Percentiles rank a stretch among this genome's conserved stretches.
These are phyloP conservation scores for Tarsius wallacei DNA, from an alignment of 2,797 vertebrate genomes.

Conservation along the genomic window DNA sequence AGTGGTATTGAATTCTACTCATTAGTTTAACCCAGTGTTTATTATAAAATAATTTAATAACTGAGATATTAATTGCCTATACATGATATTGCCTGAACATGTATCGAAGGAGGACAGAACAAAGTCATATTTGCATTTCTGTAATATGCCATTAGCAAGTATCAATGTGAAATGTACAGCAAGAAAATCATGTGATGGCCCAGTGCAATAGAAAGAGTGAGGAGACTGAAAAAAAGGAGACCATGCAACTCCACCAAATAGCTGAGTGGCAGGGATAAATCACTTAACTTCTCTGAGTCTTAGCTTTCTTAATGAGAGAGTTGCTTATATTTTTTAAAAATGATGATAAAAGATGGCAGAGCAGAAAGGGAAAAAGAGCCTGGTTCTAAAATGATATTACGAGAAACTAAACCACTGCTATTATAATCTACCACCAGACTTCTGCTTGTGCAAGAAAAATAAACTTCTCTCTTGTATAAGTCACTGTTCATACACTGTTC, in stretches of 20 bases:
- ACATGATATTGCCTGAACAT: not conserved
- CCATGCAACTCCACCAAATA: not conserved
- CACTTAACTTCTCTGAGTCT: not conserved
- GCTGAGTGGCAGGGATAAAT: not conserved
- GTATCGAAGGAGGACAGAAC: not conserved
- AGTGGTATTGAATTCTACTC: not conserved
- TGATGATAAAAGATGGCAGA: slow-evolving; percentile 27
- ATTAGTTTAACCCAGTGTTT: slow-evolving; percentile 2
- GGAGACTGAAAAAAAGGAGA: not conserved
- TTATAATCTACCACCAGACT: slow-evolving; percentile 2
- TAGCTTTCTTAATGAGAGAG: not conserved
- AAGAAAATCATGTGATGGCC: not conserved
- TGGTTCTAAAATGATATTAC: slow-evolving; percentile 41
- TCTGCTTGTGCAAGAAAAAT: slow-evolving; percentile 2
- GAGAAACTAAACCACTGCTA: slow-evolving; percentile 10
- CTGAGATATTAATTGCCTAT: not conserved
- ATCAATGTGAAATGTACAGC: not conserved
- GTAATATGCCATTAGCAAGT: not conserved
- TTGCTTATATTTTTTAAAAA: not conserved
- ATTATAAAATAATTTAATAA: slow-evolving; percentile 23
- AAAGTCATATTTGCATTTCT: not conserved
- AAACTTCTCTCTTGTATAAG: not conserved
- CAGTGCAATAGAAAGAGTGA: not conserved
- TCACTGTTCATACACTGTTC: slow-evolving; percentile 50
- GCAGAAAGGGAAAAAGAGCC: slow-evolving; percentile 25